Evolutionary conservation across 2,888 invertebrate genomes (phyloP).

Genomic region (Orthosia gothica): DNA sequence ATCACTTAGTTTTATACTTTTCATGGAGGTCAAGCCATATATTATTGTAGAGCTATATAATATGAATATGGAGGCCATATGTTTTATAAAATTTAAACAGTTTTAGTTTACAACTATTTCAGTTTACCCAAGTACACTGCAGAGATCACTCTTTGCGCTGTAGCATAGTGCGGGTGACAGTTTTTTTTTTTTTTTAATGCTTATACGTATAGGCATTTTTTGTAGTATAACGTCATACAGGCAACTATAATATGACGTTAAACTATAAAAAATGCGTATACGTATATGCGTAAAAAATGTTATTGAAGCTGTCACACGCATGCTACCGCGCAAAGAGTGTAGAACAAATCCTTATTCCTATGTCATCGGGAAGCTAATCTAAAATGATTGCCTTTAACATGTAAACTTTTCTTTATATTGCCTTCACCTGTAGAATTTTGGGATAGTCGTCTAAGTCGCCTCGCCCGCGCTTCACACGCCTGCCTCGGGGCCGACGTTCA

Average conservation of each 20-base stretch:
- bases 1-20: neutral
- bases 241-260: too few species aligned
- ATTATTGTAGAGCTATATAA: neutral
- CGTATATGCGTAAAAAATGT: too few species aligned
- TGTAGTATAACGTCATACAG: too few species aligned
- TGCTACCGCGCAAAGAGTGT: too few species aligned
- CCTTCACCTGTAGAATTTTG: constrained; percentile 53
- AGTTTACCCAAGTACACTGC: neutral
- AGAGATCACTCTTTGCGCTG: too few species aligned
- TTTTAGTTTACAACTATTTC: neutral
- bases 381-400: constrained; percentile 30
- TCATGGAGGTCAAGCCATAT: neutral
- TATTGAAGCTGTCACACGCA: too few species aligned
- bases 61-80: neutral
- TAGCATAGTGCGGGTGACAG: too few species aligned
- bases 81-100: constrained; percentile 1
- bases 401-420: constrained; percentile 42
- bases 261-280: too few species aligned
- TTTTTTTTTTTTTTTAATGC: too few species aligned
- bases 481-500: constrained; percentile 46
- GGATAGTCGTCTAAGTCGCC: constrained; percentile 42
- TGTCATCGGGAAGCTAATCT: constrained; percentile 8
- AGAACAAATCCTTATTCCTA: neutral
- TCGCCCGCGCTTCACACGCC: constrained; percentile 53
- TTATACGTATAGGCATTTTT: too few species aligned